Percentiles rank a stretch among this genome's conserved stretches.
Conservation (phyloP, 2,113 vertebrate genomes). For the Rhizomys pruinosus region DNA sequence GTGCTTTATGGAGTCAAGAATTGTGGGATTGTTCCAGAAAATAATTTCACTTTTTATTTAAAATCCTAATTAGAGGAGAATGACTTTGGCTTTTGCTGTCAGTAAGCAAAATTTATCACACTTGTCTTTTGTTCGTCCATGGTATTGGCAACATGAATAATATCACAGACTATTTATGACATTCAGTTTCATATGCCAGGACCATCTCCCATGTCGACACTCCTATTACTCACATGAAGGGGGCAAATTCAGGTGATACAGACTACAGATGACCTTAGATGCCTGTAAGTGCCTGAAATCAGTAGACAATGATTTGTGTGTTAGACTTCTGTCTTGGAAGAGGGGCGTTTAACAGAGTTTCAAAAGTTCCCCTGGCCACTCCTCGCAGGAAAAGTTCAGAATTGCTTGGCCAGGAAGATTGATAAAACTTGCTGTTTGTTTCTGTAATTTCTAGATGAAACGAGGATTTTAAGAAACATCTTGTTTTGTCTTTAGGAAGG, state of each 20-base stretch:
- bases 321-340: neutral
- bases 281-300: constrained; percentile 9
- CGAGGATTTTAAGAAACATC: neutral
- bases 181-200: neutral
- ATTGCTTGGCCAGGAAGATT: neutral
- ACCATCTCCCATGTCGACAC: neutral
- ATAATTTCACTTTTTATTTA: constrained; percentile 14
- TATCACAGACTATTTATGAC: neutral
- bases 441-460: neutral
- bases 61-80: neutral
- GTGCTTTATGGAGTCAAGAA: constrained; percentile 25
- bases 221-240: constrained; percentile 10
- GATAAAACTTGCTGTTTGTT: neutral
- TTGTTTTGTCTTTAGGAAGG: neutral
- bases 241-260: neutral
- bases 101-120: neutral
- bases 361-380: neutral
- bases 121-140: neutral
- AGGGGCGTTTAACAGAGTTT: neutral
- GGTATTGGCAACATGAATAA: neutral
- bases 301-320: neutral
- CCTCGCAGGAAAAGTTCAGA: neutral
- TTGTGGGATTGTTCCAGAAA: constrained; percentile 11
- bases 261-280: neutral
- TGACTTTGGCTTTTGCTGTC: neutral